Conservation (phyloP, 1,140 invertebrate genomes). For the Eubasilissa regina region DNA sequence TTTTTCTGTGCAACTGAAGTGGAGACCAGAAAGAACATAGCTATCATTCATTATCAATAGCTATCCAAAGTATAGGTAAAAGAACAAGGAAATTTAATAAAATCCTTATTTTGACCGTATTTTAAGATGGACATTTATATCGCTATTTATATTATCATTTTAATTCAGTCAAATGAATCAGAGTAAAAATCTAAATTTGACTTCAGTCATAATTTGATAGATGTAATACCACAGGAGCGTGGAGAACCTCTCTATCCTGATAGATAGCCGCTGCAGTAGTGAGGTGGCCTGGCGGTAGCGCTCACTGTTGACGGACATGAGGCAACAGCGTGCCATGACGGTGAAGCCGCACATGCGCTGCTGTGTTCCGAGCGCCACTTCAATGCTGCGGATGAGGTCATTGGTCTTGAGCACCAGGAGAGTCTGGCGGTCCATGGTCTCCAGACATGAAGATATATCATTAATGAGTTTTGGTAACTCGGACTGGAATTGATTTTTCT, state of each 20-base stretch:
- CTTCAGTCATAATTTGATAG: conserved; percentile 46
- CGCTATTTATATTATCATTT: no score
- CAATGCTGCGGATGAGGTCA: conserved; percentile 94
- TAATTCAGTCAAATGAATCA: no score
- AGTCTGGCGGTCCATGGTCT: conserved; percentile 79
- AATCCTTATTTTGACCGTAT: no score
- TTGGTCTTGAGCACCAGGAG: conserved; percentile 97
- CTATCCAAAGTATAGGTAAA: no score
- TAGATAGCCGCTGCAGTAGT: conserved; percentile 21
- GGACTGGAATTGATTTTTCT: conserved; percentile 80
- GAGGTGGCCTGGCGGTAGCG: conserved; percentile 66
- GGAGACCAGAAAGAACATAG: no score
- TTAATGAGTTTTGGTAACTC: conserved; percentile 76
- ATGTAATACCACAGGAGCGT: conserved; percentile 52
- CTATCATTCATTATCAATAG: no score
- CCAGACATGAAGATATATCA: conserved; percentile 73
- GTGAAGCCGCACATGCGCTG: conserved; percentile 87
- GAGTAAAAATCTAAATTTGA: conserved; percentile 48
- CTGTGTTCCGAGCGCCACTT: conserved; percentile 84
- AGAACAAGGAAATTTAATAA: no score
- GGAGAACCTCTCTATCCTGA: conserved; percentile 43
- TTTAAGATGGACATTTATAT: no score
- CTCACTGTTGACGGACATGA: conserved; percentile 81
- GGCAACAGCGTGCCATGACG: conserved; percentile 92
- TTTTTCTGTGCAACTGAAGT: no score